Conservation (phyloP, 2,888 invertebrate species). For the Rhagonycha fulva region DNA sequence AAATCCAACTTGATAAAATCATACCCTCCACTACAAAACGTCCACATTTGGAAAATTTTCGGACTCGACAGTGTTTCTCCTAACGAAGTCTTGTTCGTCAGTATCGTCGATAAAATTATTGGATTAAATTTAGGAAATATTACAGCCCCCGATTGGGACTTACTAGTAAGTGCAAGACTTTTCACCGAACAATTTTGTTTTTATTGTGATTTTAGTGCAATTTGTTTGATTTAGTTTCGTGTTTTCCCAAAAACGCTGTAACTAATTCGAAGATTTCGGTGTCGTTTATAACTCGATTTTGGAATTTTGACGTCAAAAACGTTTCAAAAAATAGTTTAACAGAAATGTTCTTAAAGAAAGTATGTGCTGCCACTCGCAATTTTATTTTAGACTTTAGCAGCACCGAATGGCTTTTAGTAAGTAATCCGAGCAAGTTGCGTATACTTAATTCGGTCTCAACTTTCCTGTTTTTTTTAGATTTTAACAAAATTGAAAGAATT, state of each 20-base stretch:
- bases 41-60: slow-evolving; percentile 32
- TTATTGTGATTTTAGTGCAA: slow-evolving; percentile 29
- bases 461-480: slow-evolving; percentile 29
- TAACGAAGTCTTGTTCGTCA: slow-evolving; percentile 15
- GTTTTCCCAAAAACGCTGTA: slow-evolving; percentile 17
- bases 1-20: slow-evolving; percentile 22
- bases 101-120: slow-evolving; percentile 22
- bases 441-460: not conserved
- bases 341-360: slow-evolving; percentile 35
- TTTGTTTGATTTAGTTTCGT: slow-evolving; percentile 24
- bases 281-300: slow-evolving; percentile 19
- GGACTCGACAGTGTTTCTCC: slow-evolving; percentile 24
- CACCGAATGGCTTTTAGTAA: slow-evolving; percentile 22
- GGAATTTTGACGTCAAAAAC: slow-evolving; percentile 28
- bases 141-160: slow-evolving; percentile 22
- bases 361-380: slow-evolving; percentile 36
- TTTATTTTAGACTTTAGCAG: slow-evolving; percentile 21
- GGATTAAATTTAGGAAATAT: slow-evolving; percentile 15
- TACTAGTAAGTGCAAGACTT: slow-evolving; percentile 23
- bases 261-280: slow-evolving; percentile 19
- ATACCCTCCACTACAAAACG: slow-evolving; percentile 18
- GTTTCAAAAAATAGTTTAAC: slow-evolving; percentile 34
- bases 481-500: slow-evolving; percentile 31
- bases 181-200: not conserved
- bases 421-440: not conserved